Conservation (phyloP, 2,888 invertebrate genomes). For the Bombylius discolor region DNA sequence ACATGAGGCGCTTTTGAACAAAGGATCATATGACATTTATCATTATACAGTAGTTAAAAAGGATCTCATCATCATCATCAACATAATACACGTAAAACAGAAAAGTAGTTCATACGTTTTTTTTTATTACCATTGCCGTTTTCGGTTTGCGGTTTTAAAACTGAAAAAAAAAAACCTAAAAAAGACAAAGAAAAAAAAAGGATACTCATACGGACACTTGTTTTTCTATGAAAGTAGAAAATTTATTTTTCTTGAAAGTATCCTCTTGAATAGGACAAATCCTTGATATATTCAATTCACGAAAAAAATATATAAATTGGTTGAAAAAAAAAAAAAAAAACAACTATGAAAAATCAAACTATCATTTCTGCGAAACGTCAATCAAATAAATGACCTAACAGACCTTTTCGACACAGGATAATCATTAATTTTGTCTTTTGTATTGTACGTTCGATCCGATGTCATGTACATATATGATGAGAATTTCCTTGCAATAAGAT, state of each 20-base stretch:
- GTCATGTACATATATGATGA: background rate
- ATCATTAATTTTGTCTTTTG: conserved; percentile 3
- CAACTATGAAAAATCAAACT: background rate
- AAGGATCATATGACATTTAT: conserved; percentile 6
- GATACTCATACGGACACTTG: background rate
- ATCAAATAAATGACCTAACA: background rate
- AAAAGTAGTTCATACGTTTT: background rate
- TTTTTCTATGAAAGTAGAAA: background rate
- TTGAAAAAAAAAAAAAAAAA: background rate
- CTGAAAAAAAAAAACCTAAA: too few relatives aligned
- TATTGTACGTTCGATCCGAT: background rate
- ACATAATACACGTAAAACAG: too few relatives aligned
- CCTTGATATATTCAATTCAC: too few relatives aligned
- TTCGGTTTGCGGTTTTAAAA: too few relatives aligned
- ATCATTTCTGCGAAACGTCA: conserved; percentile 2
- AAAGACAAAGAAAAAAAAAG: background rate
- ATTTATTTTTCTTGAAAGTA: too few relatives aligned
- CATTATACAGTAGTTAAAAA: conserved; percentile 1
- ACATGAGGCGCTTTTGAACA: background rate
- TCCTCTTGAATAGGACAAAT: too few relatives aligned
- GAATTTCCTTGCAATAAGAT: background rate
- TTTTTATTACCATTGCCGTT: too few relatives aligned
- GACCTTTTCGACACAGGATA: background rate
- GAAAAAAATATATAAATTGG: background rate
- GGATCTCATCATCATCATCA: background rate